These are phyloP conservation scores for Anastrepha obliqua DNA, from an alignment of 1,140 invertebrate genomes.

Conservation along the genomic window DNA sequence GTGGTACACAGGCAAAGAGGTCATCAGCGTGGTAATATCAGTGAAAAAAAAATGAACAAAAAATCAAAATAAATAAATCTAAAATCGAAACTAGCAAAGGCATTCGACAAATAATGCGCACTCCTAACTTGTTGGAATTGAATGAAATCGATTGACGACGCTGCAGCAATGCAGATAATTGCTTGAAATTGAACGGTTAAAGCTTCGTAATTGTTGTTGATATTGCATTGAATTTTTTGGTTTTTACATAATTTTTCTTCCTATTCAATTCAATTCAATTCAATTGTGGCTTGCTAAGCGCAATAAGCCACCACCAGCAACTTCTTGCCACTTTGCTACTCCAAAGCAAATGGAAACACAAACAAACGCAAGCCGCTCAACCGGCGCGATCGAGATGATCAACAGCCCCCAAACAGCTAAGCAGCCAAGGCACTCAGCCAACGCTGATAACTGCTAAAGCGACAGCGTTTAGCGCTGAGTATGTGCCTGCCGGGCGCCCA, in stretches of 20 bases:
- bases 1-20: constrained; percentile 15
- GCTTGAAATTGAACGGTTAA: constrained; percentile 38
- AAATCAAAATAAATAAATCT: too few species aligned
- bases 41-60: not conserved
- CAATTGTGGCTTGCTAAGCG: not conserved
- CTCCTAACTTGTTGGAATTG: constrained; percentile 24
- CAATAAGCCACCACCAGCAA: not conserved
- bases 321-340: too few species aligned
- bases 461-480: constrained; percentile 32
- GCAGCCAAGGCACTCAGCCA: constrained; percentile 15
- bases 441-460: constrained; percentile 33
- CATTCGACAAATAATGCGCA: constrained; percentile 47
- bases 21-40: constrained; percentile 52
- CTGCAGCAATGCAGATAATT: constrained; percentile 28
- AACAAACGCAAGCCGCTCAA: not conserved
- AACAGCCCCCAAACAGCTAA: not conserved
- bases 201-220: constrained; percentile 35
- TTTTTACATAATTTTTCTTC: not conserved
- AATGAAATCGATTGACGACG: constrained; percentile 27
- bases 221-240: not conserved
- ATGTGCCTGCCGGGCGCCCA: not conserved
- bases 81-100: not conserved
- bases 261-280: not conserved
- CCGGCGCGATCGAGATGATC: constrained; percentile 5
- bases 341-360: too few species aligned